Evolutionary conservation across 2,888 invertebrate species (phyloP).

Genomic region (Lumbricus terrestris): DNA sequence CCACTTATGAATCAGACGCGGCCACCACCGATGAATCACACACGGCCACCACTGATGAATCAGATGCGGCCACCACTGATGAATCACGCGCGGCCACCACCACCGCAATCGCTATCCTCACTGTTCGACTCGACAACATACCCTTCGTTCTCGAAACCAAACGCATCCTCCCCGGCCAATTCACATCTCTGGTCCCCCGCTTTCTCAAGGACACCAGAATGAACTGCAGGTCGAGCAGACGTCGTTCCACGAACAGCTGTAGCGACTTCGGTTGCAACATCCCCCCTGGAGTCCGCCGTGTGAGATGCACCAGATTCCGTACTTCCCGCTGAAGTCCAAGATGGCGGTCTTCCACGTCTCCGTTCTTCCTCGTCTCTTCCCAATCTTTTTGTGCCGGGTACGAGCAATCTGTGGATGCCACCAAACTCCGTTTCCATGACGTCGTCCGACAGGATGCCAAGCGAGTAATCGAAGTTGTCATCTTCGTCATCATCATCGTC

Average conservation of each 20-base stretch:
- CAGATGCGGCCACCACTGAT: too few species aligned
- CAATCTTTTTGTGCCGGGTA: not conserved
- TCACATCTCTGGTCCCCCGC: not conserved
- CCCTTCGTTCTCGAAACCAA: conserved; percentile 11
- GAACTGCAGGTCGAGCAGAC: not conserved
- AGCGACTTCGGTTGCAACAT: not conserved
- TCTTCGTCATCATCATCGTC: not conserved
- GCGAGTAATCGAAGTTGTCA: not conserved
- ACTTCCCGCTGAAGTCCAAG: not conserved
- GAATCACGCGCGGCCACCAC: not conserved
- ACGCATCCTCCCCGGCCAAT: not conserved
- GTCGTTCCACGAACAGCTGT: not conserved
- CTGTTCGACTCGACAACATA: not conserved
- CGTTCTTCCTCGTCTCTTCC: not conserved
- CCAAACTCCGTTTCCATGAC: conserved; percentile 5
- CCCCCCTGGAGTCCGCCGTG: not conserved
- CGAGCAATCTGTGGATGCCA: not conserved
- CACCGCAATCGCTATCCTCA: not conserved
- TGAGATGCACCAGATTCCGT: not conserved
- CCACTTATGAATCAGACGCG: too few species aligned
- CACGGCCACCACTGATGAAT: too few species aligned
- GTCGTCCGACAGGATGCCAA: not conserved
- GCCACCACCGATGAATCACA: too few species aligned
- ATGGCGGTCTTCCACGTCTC: not conserved
- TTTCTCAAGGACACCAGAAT: not conserved